Percentiles rank a stretch among this genome's conserved stretches.
phyloP scores from a whole-genome alignment of 2,888 invertebrate species.

The Colletes collaris region DNA sequence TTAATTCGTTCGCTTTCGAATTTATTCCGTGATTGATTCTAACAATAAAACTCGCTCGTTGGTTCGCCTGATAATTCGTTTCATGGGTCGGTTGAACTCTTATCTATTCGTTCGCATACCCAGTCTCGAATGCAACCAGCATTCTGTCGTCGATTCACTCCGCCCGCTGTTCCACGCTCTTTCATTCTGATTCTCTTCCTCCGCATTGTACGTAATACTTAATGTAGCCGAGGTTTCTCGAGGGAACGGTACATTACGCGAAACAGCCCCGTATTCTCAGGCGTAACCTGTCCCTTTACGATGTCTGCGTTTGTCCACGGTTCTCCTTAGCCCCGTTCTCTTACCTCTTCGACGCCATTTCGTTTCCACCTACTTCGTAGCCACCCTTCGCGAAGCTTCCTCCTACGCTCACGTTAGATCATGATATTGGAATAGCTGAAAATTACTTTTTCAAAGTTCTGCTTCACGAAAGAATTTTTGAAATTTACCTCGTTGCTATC shows the following conservation, averaged over 20 bases:
- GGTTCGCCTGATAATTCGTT: too few relatives aligned
- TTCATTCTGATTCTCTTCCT: neutral
- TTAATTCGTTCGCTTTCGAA: too few relatives aligned
- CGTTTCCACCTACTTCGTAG: slow-evolving; percentile 18
- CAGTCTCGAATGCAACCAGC: neutral
- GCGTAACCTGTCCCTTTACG: slow-evolving; percentile 26
- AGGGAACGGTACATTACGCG: slow-evolving; percentile 33
- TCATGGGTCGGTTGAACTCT: slow-evolving; percentile 2
- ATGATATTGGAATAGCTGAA: too few relatives aligned
- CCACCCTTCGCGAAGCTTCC: neutral
- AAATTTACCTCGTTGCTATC: too few relatives aligned
- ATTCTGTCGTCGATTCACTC: neutral
- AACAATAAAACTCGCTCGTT: neutral
- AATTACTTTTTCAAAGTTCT: too few relatives aligned
- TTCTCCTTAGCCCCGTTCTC: slow-evolving; percentile 1
- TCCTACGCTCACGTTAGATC: neutral
- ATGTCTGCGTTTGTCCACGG: slow-evolving; percentile 29
- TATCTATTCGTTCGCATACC: slow-evolving; percentile 2
- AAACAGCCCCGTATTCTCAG: slow-evolving; percentile 24
- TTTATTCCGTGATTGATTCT: neutral
- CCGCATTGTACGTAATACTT: slow-evolving; percentile 31
- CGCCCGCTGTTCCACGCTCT: neutral
- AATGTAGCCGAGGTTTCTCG: slow-evolving; percentile 24
- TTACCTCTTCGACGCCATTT: neutral
- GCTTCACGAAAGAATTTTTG: too few relatives aligned